These are phyloP conservation scores for Actenoides hombroni DNA, from an alignment of 2,113 vertebrate genomes.

Conservation along the genomic window DNA sequence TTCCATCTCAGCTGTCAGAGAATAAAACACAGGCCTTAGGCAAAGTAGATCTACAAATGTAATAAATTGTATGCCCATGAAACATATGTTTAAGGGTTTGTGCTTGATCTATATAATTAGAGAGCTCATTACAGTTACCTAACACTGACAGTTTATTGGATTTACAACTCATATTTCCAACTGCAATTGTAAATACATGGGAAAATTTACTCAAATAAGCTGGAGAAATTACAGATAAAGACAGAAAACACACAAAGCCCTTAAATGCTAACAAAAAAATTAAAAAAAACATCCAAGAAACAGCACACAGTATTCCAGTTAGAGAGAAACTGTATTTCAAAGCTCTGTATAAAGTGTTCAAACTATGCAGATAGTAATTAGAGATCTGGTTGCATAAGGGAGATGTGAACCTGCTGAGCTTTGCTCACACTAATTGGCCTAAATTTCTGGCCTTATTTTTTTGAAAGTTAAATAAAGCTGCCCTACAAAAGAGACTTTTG, in stretches of 20 bases:
- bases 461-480: slow-evolving; percentile 36
- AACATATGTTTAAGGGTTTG: not conserved
- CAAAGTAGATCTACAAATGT: not conserved
- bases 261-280: not conserved
- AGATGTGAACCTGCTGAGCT: slow-evolving; percentile 47
- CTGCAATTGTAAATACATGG: not conserved
- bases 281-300: not conserved
- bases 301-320: not conserved
- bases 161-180: not conserved
- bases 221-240: not conserved
- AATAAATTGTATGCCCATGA: not conserved
- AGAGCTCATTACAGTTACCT: not conserved
- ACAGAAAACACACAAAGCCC: not conserved
- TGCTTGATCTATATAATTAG: not conserved
- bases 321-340: not conserved
- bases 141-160: not conserved
- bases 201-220: not conserved
- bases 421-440: slow-evolving; percentile 33
- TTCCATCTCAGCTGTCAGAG: not conserved
- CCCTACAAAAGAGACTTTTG: not conserved
- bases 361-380: slow-evolving; percentile 48
- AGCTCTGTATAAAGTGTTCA: not conserved
- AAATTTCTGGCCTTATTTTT: slow-evolving; percentile 53
- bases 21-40: not conserved
- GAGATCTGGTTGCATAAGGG: slow-evolving; percentile 10